Base-by-base conservation (phyloP, 2,113 vertebrate genomes). In the Colossoma macropomum region DNA sequence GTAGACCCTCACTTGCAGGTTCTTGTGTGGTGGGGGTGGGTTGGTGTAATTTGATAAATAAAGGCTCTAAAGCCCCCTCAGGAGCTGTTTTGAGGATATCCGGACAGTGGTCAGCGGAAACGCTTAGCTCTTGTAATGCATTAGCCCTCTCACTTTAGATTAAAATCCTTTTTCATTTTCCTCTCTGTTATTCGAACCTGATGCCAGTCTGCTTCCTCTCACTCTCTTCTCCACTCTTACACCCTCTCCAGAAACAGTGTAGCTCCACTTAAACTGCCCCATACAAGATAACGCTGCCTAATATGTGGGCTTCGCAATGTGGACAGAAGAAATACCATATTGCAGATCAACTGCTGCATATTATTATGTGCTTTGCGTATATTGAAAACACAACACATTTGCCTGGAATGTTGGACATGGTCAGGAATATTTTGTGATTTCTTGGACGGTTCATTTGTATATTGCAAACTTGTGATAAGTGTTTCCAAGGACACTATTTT, bases 41-140 rank as follows among this genome's bases (percentile, higher is more conserved):
- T 76, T 60, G 50, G 70, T 21, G 80, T 54, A 59, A 70, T 79
- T 74, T 82, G 70, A 82, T 54, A 65, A 76, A 62, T 72, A 15
- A 69, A 45, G 25, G 13, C 11, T 11, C 28, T 41, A 27, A 15
- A 52, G 41, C 45, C 59, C 41, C 50, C 75, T 56, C 15, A 86
- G 52, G 70, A 72, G 52, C 21, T 76, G 52, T 79, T 78, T 69
- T 75, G 27, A 74, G 79, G 62, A 74, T 56, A 32, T 84, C 4
- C 21, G 56, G 41, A 45, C 41, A 30, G 19, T 38, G n/a, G 25
- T 69, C 30, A 77, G 23, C 30, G 32, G 78, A 87, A 78, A 79
- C 50, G 28, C 38, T 84, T 86, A 30, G 54, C 70, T 8, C 30
- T 41, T 65, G 25, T 80, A 50, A 59, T 60, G 21, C 32, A 62